These are phyloP conservation scores for Chrysotoxum bicinctum DNA, from an alignment of 2,888 invertebrate genomes.

Conservation along the genomic window DNA sequence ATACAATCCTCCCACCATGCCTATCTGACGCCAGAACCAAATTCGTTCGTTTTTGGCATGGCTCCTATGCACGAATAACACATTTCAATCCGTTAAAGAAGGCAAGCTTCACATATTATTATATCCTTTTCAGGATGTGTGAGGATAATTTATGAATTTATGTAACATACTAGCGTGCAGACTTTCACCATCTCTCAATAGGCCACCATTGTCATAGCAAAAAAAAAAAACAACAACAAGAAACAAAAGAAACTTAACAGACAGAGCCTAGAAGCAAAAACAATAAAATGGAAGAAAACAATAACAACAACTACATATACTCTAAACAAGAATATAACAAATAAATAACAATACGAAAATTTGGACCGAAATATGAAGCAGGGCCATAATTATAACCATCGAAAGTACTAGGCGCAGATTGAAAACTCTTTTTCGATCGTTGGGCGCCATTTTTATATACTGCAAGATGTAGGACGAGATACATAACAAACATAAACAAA, in stretches of 20 bases:
- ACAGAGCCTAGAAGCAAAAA: constrained; percentile 25
- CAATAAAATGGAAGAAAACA: constrained; percentile 31
- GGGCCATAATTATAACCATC: not conserved
- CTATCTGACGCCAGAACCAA: constrained; percentile 63
- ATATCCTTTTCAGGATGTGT: constrained; percentile 24
- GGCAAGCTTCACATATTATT: not conserved
- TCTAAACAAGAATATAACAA: constrained; percentile 55
- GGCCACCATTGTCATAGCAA: constrained; percentile 59
- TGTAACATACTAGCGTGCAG: constrained; percentile 63
- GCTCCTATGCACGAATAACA: constrained; percentile 5
- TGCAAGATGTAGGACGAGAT: not conserved
- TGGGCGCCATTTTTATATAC: not conserved
- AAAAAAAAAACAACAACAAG: not conserved
- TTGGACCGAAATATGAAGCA: constrained; percentile 3
- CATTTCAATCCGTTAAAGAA: constrained; percentile 46
- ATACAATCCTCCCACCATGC: constrained; percentile 54
- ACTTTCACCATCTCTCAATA: constrained; percentile 61
- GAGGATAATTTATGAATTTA: constrained; percentile 71
- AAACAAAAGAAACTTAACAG: constrained; percentile 44
- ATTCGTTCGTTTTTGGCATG: constrained; percentile 5
- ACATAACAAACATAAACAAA: too few species aligned
- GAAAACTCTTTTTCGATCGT: not conserved
- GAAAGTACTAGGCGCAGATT: not conserved
- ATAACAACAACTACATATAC: constrained; percentile 36
- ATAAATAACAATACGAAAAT: constrained; percentile 56